Evolutionary conservation across 2,888 invertebrate species (phyloP).

Genomic region (Junonia oenone): DNA sequence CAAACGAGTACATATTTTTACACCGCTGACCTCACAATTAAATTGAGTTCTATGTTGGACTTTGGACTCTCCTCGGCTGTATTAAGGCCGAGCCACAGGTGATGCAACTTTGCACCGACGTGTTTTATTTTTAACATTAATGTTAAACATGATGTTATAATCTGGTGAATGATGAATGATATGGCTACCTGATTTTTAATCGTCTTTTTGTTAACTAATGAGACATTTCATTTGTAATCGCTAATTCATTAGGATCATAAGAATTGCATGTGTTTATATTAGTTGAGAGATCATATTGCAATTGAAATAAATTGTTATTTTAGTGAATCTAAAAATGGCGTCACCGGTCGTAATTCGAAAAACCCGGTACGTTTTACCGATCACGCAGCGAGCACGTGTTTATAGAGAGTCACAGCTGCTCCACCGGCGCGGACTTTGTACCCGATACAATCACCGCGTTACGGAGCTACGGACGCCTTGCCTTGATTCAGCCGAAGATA

Average conservation of each 20-base stretch:
- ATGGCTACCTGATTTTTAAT: slow-evolving; percentile 5
- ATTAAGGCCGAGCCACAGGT: slow-evolving; percentile 10
- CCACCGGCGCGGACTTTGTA: slow-evolving; percentile 60
- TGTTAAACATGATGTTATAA: slow-evolving; percentile 2
- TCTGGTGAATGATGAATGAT: not conserved
- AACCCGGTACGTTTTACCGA: slow-evolving; percentile 27
- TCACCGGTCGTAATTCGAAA: slow-evolving; percentile 11
- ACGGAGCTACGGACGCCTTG: slow-evolving; percentile 28
- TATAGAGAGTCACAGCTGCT: slow-evolving; percentile 59
- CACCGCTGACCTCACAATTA: slow-evolving; percentile 13
- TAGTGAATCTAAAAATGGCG: slow-evolving; percentile 11
- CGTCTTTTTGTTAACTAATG: not conserved
- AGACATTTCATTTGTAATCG: not conserved
- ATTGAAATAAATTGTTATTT: not conserved
- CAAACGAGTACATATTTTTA: not conserved
- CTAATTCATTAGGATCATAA: not conserved
- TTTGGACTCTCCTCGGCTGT: slow-evolving; percentile 18
- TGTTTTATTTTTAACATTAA: slow-evolving; percentile 2
- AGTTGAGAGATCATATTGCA: not conserved
- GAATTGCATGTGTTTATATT: not conserved
- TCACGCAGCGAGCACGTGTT: slow-evolving; percentile 61
- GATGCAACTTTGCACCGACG: slow-evolving; percentile 3
- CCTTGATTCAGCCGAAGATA: slow-evolving; percentile 39
- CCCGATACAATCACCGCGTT: slow-evolving; percentile 60
- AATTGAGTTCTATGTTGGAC: slow-evolving; percentile 17